Evolutionary conservation across 2,113 vertebrate species (phyloP), one percentile per base, ranked within the genome.

Genomic region (Mungos mungo): DNA sequence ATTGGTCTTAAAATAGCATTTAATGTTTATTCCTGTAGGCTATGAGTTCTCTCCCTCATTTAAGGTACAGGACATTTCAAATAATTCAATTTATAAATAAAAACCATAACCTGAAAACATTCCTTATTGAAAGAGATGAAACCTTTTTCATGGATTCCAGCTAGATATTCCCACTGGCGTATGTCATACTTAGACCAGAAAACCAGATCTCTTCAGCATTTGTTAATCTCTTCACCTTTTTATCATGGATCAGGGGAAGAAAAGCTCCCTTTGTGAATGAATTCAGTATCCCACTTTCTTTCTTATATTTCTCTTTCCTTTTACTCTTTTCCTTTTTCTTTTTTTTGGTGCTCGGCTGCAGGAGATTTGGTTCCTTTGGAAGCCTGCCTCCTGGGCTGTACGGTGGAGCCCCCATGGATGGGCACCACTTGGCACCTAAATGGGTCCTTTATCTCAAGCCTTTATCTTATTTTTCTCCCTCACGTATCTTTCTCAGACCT

Each of bases 371-470:
- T 23, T 71, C 23, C 50, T 99, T 97, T 99, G 99, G 98, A 99
- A 99, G 94, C 96, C 98, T 3, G 99, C 99, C 98, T 98, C 90
- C 98, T 99, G 96, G 98, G 98, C 47, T 99, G 99, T 97, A 97
- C 98, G 8, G 99, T 98, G 29, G 98, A 98, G 0, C 99, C 99
- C 0, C 52, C 98, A 1, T 86, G 94, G 35, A 98, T 99, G 97
- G 99, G 99, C 92, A 98, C 99, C 82, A 99, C 98, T 90, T 99
- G 99, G 99, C 98, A 98, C 50, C 98, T 99, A 93, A 99, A 99
- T 0, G 99, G 99, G 57, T 23, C 6, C 25, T 95, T 80, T 65
- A n/a, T 65, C 77, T 81, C 57, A 60, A 60, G 19, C 27, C 10
- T 96, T 80, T 65, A n/a, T 50, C 71, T 71, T 7, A 92, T 81